phyloP scores from a whole-genome alignment of 2,888 invertebrate genomes.

The Drosophila lutescens region DNA sequence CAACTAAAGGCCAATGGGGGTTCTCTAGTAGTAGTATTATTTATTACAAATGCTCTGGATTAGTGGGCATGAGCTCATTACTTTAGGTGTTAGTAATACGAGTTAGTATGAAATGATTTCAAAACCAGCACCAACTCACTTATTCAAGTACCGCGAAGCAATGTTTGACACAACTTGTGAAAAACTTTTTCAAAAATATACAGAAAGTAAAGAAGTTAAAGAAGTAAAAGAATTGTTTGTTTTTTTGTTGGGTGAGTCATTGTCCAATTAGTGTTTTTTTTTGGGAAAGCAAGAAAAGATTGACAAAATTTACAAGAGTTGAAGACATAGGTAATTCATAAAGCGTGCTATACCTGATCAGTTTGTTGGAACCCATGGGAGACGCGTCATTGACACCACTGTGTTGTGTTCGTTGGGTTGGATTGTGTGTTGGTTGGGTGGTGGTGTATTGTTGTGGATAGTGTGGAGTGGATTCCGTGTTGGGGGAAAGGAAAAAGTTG shows the following conservation, averaged over 20 bases:
- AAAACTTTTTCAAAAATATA: conserved; percentile 78
- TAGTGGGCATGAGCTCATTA: conserved; percentile 40
- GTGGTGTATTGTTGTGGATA: conserved; percentile 52
- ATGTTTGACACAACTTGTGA: conserved; percentile 83
- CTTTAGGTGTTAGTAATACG: conserved; percentile 53
- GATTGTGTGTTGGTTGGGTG: conserved; percentile 49
- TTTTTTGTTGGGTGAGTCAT: conserved; percentile 29
- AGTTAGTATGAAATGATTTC: conserved; percentile 50
- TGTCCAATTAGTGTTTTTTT: conserved; percentile 66
- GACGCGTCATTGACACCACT: conserved; percentile 84
- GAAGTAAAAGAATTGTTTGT: conserved; percentile 40
- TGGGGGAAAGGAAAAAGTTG: conserved; percentile 62
- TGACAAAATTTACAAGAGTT: conserved; percentile 49
- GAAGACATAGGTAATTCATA: conserved; percentile 48
- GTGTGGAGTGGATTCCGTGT: conserved; percentile 63
- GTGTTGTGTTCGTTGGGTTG: conserved; percentile 62
- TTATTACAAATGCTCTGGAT: conserved; percentile 49
- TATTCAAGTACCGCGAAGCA: conserved; percentile 83
- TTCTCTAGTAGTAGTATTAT: conserved; percentile 21
- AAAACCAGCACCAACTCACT: conserved; percentile 83
- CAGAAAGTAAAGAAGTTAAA: conserved; percentile 52
- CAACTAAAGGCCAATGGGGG: conserved; percentile 51
- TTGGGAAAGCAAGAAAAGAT: conserved; percentile 58
- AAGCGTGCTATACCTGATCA: conserved; percentile 85
- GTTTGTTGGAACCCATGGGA: conserved; percentile 85